phyloP scores from a whole-genome alignment of 2,888 invertebrate species.

The Myopa testacea region DNA sequence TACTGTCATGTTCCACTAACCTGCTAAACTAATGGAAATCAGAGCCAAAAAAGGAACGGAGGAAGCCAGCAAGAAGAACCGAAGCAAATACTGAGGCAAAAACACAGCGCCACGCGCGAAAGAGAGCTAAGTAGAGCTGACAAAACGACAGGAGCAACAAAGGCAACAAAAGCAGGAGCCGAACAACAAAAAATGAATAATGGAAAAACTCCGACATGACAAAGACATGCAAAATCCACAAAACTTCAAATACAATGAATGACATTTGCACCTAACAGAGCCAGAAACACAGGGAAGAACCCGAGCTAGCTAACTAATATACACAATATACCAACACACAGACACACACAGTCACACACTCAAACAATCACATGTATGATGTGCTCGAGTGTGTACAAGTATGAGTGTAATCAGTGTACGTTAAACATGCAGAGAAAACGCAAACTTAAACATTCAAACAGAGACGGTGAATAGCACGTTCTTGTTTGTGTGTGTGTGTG shows the following conservation, averaged over 20 bases:
- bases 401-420: too few species aligned
- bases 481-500: neutral
- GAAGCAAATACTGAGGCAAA: neutral
- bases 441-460: neutral
- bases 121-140: conserved; percentile 1
- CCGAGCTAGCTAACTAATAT: neutral
- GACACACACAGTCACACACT: neutral
- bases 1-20: conserved; percentile 67
- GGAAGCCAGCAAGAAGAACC: neutral
- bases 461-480: conserved; percentile 1
- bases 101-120: neutral
- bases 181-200: conserved; percentile 27
- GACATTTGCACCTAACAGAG: conserved; percentile 35
- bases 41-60: conserved; percentile 48
- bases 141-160: conserved; percentile 13
- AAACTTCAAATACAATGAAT: conserved; percentile 36
- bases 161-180: neutral
- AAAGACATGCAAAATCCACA: conserved; percentile 39
- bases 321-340: neutral
- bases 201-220: conserved; percentile 35
- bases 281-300: neutral
- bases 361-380: neutral
- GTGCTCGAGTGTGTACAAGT: too few species aligned
- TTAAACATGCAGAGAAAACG: neutral
- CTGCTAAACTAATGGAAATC: conserved; percentile 63